phyloP scores from a whole-genome alignment of 2,797 vertebrate species.

The Cephalopachus bancanus region DNA sequence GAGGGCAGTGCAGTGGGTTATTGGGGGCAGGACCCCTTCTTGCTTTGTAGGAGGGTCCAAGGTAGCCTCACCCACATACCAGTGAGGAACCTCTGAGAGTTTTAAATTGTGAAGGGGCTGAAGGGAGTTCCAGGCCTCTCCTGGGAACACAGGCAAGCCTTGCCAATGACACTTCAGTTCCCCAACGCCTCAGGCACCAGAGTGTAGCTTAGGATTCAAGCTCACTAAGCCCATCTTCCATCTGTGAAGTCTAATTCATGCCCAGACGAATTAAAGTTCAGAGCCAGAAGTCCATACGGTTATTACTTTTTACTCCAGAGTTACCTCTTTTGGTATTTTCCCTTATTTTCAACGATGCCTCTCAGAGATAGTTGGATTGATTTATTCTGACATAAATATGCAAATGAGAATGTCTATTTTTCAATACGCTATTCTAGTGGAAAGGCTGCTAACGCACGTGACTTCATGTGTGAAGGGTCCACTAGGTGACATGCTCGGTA shows the following conservation, averaged over 20 bases:
- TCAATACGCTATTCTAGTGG: not conserved
- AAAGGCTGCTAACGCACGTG: not conserved
- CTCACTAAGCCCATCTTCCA: not conserved
- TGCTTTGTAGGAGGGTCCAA: not conserved
- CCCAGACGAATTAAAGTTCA: not conserved
- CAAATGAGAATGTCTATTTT: not conserved
- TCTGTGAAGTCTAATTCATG: not conserved
- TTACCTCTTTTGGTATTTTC: not conserved
- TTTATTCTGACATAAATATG: not conserved
- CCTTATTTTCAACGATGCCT: not conserved
- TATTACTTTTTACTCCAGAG: not conserved
- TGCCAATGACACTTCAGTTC: not conserved
- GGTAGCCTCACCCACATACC: not conserved
- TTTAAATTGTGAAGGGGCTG: not conserved
- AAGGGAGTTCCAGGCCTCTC: not conserved
- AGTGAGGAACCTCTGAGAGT: not conserved
- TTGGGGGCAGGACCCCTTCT: not conserved
- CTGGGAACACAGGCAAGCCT: not conserved
- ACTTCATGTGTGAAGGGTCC: not conserved
- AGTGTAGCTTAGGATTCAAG: not conserved
- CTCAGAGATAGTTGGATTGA: not conserved
- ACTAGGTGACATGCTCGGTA: rapidly evolving
- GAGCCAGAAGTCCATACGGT: not conserved
- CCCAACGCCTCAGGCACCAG: not conserved
- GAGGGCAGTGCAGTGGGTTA: not conserved